Base-by-base conservation (phyloP, 35 echinoderm and acorn worm genomes). In the Amphiura filiformis region DNA sequence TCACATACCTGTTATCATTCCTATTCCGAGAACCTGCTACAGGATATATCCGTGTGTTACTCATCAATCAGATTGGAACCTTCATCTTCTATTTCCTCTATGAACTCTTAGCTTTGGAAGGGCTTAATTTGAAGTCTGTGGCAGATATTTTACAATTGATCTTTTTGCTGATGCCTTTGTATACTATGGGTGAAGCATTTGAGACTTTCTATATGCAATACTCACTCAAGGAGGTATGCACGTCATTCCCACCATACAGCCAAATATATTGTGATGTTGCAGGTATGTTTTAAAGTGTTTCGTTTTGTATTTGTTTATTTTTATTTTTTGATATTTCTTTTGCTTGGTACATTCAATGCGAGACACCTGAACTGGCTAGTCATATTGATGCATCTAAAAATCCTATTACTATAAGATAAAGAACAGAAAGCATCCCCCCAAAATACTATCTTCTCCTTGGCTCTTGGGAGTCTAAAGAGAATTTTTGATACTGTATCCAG, bases 1-100 rank as follows among this genome's bases (percentile, higher is more conserved):
- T 97, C 32, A 97, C 83, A 1, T 97, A 97, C 80, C 88, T 97
- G 13, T 79, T 97, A 1, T 89, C 94, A 5, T 97, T 93, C 76
- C 36, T 87, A 32, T 93, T 93, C 61, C 76, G 84, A n/a, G 87
- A 90, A 34, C 94, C 94, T 1, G 82, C 94, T 1, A 90, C 91
- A 1, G 90, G 90, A 30, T 93, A 89, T 39, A 84, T 88, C 57
- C 78, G 90, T 26, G 88, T 96, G 34, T 39, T 89, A 13, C 90
- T 97, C 36, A 64, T 93, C 80, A 97, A 93, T 76, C 86, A 90
- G 32, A 76, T 92, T 17, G 35, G 85, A 0, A 79, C 88, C 12
- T 77, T 93, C 20, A 34, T 93, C 31, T 80, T 90, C 75, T 97
- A 89, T 39, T 89, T 93, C 31, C 38, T 85, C 18, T 56, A 79